phyloP scores from a whole-genome alignment of 2,888 invertebrate species.

The Cheilosia vulpina region DNA sequence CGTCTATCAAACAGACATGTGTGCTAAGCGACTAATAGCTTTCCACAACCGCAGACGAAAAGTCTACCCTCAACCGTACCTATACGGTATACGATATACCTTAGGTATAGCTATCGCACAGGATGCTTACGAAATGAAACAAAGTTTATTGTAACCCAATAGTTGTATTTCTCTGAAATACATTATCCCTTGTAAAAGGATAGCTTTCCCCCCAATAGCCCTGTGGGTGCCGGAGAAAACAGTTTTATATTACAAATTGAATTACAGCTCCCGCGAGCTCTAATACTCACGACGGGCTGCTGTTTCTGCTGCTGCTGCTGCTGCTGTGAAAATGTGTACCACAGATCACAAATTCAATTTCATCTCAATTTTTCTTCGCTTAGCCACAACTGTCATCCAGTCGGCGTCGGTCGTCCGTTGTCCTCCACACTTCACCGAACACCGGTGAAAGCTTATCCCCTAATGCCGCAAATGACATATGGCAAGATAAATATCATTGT shows the following conservation, averaged over 20 bases:
- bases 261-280: slow-evolving; percentile 17
- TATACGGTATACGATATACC: too few species aligned
- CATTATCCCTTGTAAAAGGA: slow-evolving; percentile 29
- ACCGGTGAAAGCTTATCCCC: slow-evolving; percentile 10
- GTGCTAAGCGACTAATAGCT: too few species aligned
- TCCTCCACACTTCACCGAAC: background rate
- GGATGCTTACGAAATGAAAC: slow-evolving; percentile 1
- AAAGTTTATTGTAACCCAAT: slow-evolving; percentile 14
- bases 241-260: slow-evolving; percentile 56
- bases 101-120: background rate
- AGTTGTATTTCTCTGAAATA: slow-evolving; percentile 25
- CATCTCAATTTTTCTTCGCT: slow-evolving; percentile 43
- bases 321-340: slow-evolving; percentile 21
- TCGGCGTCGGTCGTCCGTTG: background rate
- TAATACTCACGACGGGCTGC: background rate
- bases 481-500: slow-evolving; percentile 27
- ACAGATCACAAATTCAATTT: slow-evolving; percentile 61
- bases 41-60: too few species aligned
- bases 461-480: slow-evolving; percentile 41
- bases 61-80: background rate
- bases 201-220: background rate
- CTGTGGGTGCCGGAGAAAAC: slow-evolving; percentile 9
- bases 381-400: slow-evolving; percentile 34
- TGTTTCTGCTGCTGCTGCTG: background rate
- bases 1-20: too few species aligned